Evolutionary conservation across 2,113 vertebrate genomes (phyloP), one percentile per base, ranked within the genome.

Genomic region (Otolemur garnettii): DNA sequence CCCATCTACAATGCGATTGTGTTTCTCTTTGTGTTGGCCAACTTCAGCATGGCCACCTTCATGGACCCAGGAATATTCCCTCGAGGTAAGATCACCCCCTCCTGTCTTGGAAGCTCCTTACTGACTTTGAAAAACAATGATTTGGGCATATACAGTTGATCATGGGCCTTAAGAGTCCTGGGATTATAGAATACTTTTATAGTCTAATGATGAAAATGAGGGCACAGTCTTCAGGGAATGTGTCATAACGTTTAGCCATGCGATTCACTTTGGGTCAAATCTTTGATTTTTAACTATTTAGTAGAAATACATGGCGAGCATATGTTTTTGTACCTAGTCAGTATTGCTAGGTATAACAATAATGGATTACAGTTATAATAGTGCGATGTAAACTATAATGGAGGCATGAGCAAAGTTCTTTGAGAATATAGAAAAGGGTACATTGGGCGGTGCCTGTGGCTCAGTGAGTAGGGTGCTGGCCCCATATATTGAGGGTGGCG

Each of bases 1-100:
- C 99, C 99, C 1, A 96, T 99, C 97, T 99, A 99, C 98, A 99
- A 98, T 98, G 99, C 98, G 0, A 96, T 99, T 69, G 98, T 99
- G 98, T 99, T 99, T 98, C 99, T 99, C 96, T 99, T 99, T 69
- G 99, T 99, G 78, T 98, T 99, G 97, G 99, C 99, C 98, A 99
- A 99, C 98, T 99, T 99, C 98, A 99, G 99, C 97, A 99, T 99
- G 99, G 99, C 99, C 97, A 99, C 99, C 50, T 99, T 99, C 98
- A 99, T 99, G 99, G 99, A 99, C 98, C 99, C 99, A 0, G 99
- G 99, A 93, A 98, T 99, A 97, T 99, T 99, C 97, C 99, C 99
- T 0, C 98, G 99, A 99, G 99, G 99, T 99, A 98, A 98, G 97
- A 94, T 75, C 24, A 68, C 24, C 30, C 15, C 42, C 50, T 77